Conservation (phyloP, 2,888 invertebrate species). For the Ptychoptera contaminata region DNA sequence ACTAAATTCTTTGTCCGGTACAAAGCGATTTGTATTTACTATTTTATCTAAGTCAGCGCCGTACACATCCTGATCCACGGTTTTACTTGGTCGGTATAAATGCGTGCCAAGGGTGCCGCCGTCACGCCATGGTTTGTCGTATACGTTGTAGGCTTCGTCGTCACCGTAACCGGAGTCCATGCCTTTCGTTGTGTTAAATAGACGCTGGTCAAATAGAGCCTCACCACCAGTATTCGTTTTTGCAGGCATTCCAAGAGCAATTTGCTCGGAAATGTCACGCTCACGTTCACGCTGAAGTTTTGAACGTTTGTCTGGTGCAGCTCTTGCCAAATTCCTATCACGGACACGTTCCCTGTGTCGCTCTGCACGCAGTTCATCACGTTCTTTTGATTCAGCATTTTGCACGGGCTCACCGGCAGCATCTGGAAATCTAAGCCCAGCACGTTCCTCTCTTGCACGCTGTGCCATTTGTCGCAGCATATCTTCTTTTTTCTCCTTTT, state of each 20-base stretch:
- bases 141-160: constrained; percentile 94
- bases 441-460: constrained; percentile 87
- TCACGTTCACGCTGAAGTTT: constrained; percentile 82
- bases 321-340: constrained; percentile 82
- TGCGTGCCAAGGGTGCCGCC: constrained; percentile 71
- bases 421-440: constrained; percentile 43
- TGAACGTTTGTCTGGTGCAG: constrained; percentile 87
- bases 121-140: constrained; percentile 96
- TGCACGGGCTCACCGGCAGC: constrained; percentile 31
- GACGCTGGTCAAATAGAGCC: constrained; percentile 82
- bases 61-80: constrained; percentile 80
- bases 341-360: constrained; percentile 81
- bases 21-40: constrained; percentile 84
- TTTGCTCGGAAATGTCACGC: constrained; percentile 95
- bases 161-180: constrained; percentile 89
- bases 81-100: constrained; percentile 76
- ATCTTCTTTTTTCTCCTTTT: constrained; percentile 96
- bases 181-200: constrained; percentile 86
- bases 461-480: constrained; percentile 84
- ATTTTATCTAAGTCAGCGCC: constrained; percentile 82
- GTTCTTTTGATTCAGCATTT: constrained; percentile 56
- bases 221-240: constrained; percentile 56
- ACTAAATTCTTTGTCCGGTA: constrained; percentile 93
- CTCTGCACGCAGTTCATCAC: constrained; percentile 76
- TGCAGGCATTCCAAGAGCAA: constrained; percentile 89